phyloP scores from a whole-genome alignment of 2,888 invertebrate species.

The Athrips mouffetella region DNA sequence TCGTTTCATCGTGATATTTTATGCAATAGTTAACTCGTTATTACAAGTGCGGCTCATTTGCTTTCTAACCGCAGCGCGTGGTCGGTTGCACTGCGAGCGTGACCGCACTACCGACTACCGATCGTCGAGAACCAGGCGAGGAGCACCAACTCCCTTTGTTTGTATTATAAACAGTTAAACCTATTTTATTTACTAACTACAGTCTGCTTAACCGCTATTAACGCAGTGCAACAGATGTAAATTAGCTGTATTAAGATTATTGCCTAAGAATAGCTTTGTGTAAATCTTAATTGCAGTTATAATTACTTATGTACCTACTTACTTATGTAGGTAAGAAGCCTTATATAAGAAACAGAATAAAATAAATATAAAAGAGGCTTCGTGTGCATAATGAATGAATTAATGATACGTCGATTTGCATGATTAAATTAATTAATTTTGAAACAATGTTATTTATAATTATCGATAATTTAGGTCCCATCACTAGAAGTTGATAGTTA shows the following conservation, averaged over 20 bases:
- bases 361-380: not conserved
- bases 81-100: not conserved
- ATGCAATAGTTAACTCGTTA: constrained; percentile 48
- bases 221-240: constrained; percentile 1
- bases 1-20: constrained; percentile 25
- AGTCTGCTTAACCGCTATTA: constrained; percentile 2
- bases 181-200: not conserved
- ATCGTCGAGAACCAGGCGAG: not conserved
- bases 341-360: not conserved
- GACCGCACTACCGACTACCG: constrained; percentile 12
- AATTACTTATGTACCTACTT: not conserved
- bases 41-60: constrained; percentile 39
- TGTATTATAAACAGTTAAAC: constrained; percentile 10
- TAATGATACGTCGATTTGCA: not conserved
- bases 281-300: constrained; percentile 7
- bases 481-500: not conserved
- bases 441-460: constrained; percentile 1
- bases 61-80: constrained; percentile 55
- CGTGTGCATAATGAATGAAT: constrained; percentile 2
- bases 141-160: constrained; percentile 20
- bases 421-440: not conserved
- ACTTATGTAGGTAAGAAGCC: constrained; percentile 1
- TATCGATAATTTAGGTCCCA: constrained; percentile 7
- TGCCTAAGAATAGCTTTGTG: constrained; percentile 11
- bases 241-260: constrained; percentile 10